Evolutionary conservation across 2,113 vertebrate species (phyloP), one percentile per base, ranked within the genome.

Genomic region (Miniopterus natalensis): DNA sequence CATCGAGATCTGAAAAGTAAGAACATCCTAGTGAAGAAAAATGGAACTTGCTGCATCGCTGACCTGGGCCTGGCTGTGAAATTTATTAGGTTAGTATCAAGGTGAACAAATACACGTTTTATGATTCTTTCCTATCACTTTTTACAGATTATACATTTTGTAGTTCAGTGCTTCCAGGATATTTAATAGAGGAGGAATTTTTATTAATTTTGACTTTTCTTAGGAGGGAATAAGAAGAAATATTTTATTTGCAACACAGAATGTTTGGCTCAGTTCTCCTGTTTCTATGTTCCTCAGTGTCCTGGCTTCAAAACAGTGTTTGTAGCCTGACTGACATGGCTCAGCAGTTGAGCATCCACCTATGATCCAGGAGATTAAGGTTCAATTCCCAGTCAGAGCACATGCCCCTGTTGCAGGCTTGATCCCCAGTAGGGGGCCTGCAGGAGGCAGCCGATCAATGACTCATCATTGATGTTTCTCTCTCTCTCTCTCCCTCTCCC

Each of bases 1-100:
- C 99, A 99, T 97, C 98, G 99, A 66, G 99, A 99, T 94, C 99
- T 99, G 59, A 99, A 99, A 98, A 99, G 99, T 94, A 99, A 99
- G 97, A 99, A 99, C 95, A 99, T 99, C 96, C 97, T 99, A 98
- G 99, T 99, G 97, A 99, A 99, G 98, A 99, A 99, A 97, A 99
- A 99, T 0, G 99, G 99, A 49, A 99, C 99, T 10, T 99, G 99
- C 97, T 99, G 99, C 87, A 99, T 99, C 92, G 99, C 99, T 25
- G 99, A 99, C 97, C 98, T 99, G 55, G 99, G 99, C 66, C 98
- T 99, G 97, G 99, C 99, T 27, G 99, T 99, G 88, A 99, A 99
- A 92, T 99, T 99, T 95, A 99, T 99, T 98, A 99, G 99, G 99
- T 99, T 86, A 97, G 98, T 98, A 92, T 78, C 53, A 18, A 61